These are phyloP conservation scores for Misgurnus anguillicaudatus DNA, from an alignment of 2,113 vertebrate species.

Conservation along the genomic window DNA sequence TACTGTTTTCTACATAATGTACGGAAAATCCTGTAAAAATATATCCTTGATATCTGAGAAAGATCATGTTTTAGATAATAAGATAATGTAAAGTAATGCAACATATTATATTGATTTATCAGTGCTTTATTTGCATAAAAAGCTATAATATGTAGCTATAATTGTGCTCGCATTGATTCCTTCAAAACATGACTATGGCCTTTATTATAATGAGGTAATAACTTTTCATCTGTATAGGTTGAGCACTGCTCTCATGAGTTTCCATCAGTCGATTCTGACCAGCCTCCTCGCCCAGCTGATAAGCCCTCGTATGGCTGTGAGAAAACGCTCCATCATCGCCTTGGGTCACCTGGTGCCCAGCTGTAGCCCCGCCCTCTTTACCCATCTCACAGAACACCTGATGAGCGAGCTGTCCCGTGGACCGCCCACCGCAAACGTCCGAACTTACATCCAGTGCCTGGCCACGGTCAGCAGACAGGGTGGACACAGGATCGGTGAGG, in stretches of 20 bases:
- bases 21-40: too few relatives aligned
- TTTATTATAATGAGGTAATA: not conserved
- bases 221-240: conserved; percentile 71
- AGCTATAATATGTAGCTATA: not conserved
- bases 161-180: not conserved
- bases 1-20: too few relatives aligned
- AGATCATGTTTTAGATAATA: too few relatives aligned
- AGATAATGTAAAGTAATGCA: too few relatives aligned
- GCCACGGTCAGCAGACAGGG: conserved; percentile 89
- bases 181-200: too few relatives aligned
- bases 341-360: conserved; percentile 88
- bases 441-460: conserved; percentile 91
- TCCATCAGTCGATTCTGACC: conserved; percentile 87
- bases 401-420: conserved; percentile 76
- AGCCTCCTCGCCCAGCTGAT: conserved; percentile 90
- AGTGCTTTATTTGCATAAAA: too few relatives aligned
- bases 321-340: conserved; percentile 89
- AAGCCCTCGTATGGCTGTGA: conserved; percentile 88
- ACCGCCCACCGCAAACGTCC: conserved; percentile 77
- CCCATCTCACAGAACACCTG: conserved; percentile 87
- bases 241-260: conserved; percentile 82
- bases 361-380: conserved; percentile 85
- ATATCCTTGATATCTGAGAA: too few relatives aligned
- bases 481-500: conserved; percentile 88
- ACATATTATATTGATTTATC: too few relatives aligned